Percentiles rank a stretch among this genome's conserved stretches.
Conservation (phyloP, 2,888 invertebrate genomes). For the Apamea anceps region DNA sequence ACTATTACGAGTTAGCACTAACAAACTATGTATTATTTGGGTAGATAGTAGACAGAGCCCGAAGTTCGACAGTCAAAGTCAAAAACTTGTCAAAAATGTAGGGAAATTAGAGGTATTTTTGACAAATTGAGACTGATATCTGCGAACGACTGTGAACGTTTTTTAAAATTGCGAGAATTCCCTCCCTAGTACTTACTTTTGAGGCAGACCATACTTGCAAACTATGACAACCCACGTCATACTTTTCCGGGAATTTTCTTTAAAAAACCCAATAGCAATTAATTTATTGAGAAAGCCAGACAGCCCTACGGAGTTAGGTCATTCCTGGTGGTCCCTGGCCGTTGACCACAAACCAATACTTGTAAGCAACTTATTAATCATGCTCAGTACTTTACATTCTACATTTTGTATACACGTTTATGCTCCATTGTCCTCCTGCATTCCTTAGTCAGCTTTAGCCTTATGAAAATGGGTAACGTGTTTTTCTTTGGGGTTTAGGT, state of each 20-base stretch:
- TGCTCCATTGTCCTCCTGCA: slow-evolving; percentile 56
- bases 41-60: slow-evolving; percentile 14
- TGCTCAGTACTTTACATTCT: slow-evolving; percentile 45
- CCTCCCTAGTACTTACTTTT: neutral
- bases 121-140: too few species aligned
- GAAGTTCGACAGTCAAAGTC: neutral
- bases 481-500: neutral
- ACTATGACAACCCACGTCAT: neutral
- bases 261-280: neutral
- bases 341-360: slow-evolving; percentile 58
- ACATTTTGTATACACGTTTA: slow-evolving; percentile 53
- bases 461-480: neutral
- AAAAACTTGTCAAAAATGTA: too few species aligned
- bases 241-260: neutral
- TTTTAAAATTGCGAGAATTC: too few species aligned
- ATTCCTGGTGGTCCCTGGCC: slow-evolving; percentile 58
- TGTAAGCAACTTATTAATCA: slow-evolving; percentile 64
- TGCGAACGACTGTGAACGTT: too few species aligned
- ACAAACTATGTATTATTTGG: slow-evolving; percentile 19
- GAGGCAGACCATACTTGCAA: neutral
- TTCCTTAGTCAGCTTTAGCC: slow-evolving; percentile 32
- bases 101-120: too few species aligned
- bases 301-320: slow-evolving; percentile 51
- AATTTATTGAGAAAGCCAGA: neutral
- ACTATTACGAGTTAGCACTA: slow-evolving; percentile 42